Percentiles rank a stretch among this genome's conserved stretches.
These are phyloP conservation scores for Sebastes jordani DNA, from an alignment of 2,797 vertebrate species.

Conservation along the genomic window DNA sequence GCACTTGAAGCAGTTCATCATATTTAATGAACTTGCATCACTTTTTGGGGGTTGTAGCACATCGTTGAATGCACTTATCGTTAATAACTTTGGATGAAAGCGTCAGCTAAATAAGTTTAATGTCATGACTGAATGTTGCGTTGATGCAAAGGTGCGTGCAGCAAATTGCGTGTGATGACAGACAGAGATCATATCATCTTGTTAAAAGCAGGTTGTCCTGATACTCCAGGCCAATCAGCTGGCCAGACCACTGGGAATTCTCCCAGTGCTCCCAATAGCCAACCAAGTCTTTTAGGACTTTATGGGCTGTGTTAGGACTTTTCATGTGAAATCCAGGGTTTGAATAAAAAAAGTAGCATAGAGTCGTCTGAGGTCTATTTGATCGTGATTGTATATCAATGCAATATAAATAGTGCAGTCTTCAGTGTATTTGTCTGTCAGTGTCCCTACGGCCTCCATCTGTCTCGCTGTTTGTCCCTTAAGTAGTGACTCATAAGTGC, in stretches of 20 bases:
- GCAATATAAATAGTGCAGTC: too few relatives aligned
- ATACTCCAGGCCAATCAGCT: neutral
- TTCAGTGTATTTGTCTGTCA: too few relatives aligned
- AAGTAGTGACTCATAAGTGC: neutral
- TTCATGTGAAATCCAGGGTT: neutral
- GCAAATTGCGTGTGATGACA: neutral
- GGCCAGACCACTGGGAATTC: neutral
- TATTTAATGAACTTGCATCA: neutral
- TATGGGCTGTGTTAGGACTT: neutral
- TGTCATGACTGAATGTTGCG: neutral
- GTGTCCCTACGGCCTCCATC: neutral
- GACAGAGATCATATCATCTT: rapidly evolving
- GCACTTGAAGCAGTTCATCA: neutral
- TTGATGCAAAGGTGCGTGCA: rapidly evolving
- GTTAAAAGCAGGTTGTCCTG: neutral
- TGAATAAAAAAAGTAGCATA: too few relatives aligned
- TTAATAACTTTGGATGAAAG: neutral
- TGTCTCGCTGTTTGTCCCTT: neutral
- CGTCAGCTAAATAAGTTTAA: neutral
- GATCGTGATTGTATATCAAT: neutral
- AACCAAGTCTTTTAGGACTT: neutral
- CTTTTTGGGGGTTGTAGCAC: neutral
- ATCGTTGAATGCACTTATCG: neutral
- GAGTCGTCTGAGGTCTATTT: neutral
- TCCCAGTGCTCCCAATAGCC: neutral